phyloP scores from a whole-genome alignment of 2,888 invertebrate genomes.

The Hemaris fuciformis region DNA sequence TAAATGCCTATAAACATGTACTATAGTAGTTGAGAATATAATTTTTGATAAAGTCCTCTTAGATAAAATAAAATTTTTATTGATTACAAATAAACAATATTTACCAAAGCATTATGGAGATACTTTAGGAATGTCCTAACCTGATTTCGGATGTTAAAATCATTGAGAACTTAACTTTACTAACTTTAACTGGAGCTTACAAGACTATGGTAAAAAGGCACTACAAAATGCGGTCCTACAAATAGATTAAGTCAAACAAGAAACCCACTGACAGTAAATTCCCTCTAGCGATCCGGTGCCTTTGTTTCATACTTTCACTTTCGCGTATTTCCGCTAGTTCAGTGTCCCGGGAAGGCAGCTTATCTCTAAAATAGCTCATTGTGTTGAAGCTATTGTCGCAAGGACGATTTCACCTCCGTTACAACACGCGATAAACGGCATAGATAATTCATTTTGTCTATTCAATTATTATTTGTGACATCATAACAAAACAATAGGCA shows the following conservation, averaged over 20 bases:
- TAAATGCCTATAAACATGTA: too few species aligned
- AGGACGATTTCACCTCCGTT: conserved; percentile 67
- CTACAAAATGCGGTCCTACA: not conserved
- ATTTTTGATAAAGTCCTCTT: too few species aligned
- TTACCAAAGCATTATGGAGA: too few species aligned
- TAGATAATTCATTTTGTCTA: conserved; percentile 38
- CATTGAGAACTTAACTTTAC: too few species aligned
- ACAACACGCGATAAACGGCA: conserved; percentile 34
- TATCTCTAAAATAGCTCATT: conserved; percentile 65
- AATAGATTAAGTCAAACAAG: not conserved
- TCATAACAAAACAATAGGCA: conserved; percentile 49
- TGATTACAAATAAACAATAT: too few species aligned
- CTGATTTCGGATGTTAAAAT: too few species aligned
- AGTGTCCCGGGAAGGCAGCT: conserved; percentile 49
- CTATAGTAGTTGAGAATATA: too few species aligned
- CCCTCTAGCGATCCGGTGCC: conserved; percentile 15
- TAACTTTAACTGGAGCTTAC: too few species aligned
- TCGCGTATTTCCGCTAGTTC: conserved; percentile 54
- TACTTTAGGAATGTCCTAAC: too few species aligned
- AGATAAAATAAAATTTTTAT: too few species aligned
- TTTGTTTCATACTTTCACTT: conserved; percentile 63
- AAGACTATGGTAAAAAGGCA: not conserved
- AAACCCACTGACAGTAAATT: not conserved
- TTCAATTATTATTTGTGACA: conserved; percentile 48
- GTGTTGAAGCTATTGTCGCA: conserved; percentile 55